Percentiles rank a stretch among this genome's conserved stretches.
Conservation (phyloP, 2,113 vertebrate genomes). For the Gobiocypris rarus region DNA sequence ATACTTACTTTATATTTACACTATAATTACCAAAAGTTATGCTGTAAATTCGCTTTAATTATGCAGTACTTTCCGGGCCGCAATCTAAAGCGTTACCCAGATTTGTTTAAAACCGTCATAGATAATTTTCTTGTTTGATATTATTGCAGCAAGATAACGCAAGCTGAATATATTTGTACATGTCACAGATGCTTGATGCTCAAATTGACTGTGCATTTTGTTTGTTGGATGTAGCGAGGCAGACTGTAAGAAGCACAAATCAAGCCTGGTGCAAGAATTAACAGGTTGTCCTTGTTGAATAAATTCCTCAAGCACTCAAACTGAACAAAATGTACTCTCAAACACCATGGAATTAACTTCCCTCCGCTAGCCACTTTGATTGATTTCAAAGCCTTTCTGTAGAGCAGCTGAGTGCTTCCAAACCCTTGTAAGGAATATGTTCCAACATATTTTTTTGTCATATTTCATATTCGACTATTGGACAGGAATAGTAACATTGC, state of each 20-base stretch:
- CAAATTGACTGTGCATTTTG: neutral
- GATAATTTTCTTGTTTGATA: neutral
- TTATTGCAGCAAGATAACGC: neutral
- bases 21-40: too few species aligned
- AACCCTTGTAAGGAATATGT: slow-evolving; percentile 52
- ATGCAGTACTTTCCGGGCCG: too few species aligned
- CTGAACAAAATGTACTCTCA: slow-evolving; percentile 26
- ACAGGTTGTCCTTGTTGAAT: slow-evolving; percentile 35
- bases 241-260: slow-evolving; percentile 26
- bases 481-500: slow-evolving; percentile 60
- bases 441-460: slow-evolving; percentile 43
- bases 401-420: slow-evolving; percentile 43
- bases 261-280: slow-evolving; percentile 20
- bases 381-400: slow-evolving; percentile 70
- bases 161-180: neutral
- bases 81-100: too few species aligned
- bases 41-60: too few species aligned
- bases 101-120: neutral
- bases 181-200: neutral
- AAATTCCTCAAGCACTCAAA: slow-evolving; percentile 10
- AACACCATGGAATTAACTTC: slow-evolving; percentile 61
- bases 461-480: slow-evolving; percentile 63
- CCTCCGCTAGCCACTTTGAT: slow-evolving; percentile 61
- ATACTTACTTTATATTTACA: too few species aligned
- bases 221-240: neutral